Conservation (phyloP, 2,797 vertebrate genomes). For the Masticophis lateralis region DNA sequence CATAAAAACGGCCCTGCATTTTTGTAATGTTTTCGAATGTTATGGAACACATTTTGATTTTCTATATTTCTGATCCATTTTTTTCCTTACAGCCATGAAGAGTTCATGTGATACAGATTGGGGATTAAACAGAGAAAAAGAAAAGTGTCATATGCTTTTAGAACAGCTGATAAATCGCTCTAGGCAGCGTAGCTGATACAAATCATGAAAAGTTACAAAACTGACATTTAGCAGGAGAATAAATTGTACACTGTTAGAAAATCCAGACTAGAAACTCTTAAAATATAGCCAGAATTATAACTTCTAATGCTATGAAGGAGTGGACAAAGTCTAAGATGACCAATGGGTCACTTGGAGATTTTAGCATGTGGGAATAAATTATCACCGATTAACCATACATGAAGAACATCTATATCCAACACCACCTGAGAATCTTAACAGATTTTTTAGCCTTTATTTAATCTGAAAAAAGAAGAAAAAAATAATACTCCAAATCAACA, state of each 20-base stretch:
- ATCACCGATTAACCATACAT: background rate
- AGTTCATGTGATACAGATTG: conserved; percentile 1
- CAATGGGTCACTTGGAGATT: background rate
- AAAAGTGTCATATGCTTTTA: conserved; percentile 46
- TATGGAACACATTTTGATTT: conserved; percentile 59
- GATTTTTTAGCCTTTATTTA: background rate
- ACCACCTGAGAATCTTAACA: background rate
- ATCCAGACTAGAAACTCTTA: conserved; percentile 47
- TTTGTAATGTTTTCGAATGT: conserved; percentile 49
- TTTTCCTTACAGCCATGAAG: conserved; percentile 41
- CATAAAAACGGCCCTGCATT: conserved; percentile 49
- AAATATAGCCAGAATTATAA: conserved; percentile 32
- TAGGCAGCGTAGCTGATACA: conserved; percentile 63
- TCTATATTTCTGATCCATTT: conserved; percentile 1
- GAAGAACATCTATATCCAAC: background rate
- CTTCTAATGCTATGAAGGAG: conserved; percentile 10
- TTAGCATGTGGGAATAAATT: background rate
- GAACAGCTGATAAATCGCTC: conserved; percentile 51
- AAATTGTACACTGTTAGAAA: conserved; percentile 61
- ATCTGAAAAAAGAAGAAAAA: background rate
- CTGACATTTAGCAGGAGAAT: conserved; percentile 62
- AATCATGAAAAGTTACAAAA: conserved; percentile 54
- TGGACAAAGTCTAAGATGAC: background rate
- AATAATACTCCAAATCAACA: background rate
- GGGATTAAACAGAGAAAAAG: background rate